Base-by-base conservation (phyloP, 2,113 vertebrate species). In the Rhagologus leucostigma region DNA sequence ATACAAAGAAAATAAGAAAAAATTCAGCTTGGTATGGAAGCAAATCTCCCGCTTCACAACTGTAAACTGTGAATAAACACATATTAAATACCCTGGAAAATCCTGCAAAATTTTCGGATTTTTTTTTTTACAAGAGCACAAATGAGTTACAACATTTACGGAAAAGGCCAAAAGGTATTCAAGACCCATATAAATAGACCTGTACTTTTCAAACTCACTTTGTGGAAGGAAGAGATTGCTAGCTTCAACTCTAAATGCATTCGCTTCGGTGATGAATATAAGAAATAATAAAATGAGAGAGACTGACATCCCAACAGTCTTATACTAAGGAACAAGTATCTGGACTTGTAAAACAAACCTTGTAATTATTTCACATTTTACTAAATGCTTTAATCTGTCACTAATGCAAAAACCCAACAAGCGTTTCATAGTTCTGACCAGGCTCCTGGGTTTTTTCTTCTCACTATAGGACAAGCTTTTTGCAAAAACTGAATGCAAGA, bases 401-500 rank as follows among this genome's bases (percentile, higher is more conserved):
- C 67, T 64, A 90, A 16, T 76, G 75, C 94, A 84, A 97, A 97
- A 95, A 71, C n/a, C 88, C 94, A 96, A 97, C 86, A 94, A 96
- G 93, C 69, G 1, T 86, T 97, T 90, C 79, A 88, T 81, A 97
- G 97, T 79, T 93, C 90, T 83, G 91, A 97, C 86, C 69, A 94
- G 94, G 84, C 95, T 90, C 76, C 90, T 93, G 88, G 62, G 62
- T 95, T 97, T 93, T 93, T 77, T 92, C 96, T 93, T 88, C 94
- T 90, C 88, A 22, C 90, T 96, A 93, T 91, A 95, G 95, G 95
- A 97, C 94, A 95, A 96, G 96, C 76, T 97, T 97, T 96, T 97
- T 94, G 94, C 95, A 95, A 95, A 93, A 96, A 82, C 89, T 97
- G 95, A 98, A 98, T 97, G 95, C 53, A 86, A 98, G 98, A 97